Percentiles rank a stretch among this genome's conserved stretches.
Conservation (phyloP, 2,888 invertebrate species). For the Daptonema setosum region DNA sequence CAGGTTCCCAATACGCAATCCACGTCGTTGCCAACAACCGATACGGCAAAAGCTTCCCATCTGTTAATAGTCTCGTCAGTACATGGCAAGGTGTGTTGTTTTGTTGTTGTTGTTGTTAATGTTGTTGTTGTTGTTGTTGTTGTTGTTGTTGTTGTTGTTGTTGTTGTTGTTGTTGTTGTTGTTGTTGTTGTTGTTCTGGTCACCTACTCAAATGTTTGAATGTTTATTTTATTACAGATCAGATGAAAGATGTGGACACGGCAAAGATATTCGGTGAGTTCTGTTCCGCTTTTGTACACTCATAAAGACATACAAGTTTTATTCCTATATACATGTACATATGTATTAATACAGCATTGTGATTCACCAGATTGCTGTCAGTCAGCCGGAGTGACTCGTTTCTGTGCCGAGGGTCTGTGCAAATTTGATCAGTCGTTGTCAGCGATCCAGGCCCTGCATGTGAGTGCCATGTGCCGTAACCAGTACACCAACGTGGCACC, state of each 20-base stretch:
- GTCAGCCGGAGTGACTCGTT: background rate
- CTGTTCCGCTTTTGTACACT: too few relatives aligned
- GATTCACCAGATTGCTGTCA: constrained; percentile 7
- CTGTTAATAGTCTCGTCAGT: constrained; percentile 53
- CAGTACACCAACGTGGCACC: constrained; percentile 6
- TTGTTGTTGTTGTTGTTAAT: background rate
- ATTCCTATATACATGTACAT: too few relatives aligned
- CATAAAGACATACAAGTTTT: too few relatives aligned
- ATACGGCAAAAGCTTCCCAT: constrained; percentile 51
- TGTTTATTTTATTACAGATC: too few relatives aligned
- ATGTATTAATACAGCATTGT: too few relatives aligned
- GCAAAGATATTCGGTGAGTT: too few relatives aligned
- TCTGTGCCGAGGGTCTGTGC: constrained; percentile 5
- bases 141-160: too few relatives aligned
- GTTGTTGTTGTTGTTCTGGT: too few relatives aligned
- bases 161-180: too few relatives aligned
- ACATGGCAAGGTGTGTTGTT: constrained; percentile 27
- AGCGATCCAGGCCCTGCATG: constrained; percentile 5
- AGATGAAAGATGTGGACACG: too few relatives aligned
- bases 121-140: too few relatives aligned
- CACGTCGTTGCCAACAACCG: constrained; percentile 53
- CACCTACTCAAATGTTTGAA: too few relatives aligned
- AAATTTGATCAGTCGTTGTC: constrained; percentile 1
- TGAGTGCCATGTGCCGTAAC: constrained; percentile 3
- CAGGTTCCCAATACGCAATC: constrained; percentile 48